These are phyloP conservation scores for Charina bottae DNA, from an alignment of 2,113 vertebrate genomes.

Conservation along the genomic window DNA sequence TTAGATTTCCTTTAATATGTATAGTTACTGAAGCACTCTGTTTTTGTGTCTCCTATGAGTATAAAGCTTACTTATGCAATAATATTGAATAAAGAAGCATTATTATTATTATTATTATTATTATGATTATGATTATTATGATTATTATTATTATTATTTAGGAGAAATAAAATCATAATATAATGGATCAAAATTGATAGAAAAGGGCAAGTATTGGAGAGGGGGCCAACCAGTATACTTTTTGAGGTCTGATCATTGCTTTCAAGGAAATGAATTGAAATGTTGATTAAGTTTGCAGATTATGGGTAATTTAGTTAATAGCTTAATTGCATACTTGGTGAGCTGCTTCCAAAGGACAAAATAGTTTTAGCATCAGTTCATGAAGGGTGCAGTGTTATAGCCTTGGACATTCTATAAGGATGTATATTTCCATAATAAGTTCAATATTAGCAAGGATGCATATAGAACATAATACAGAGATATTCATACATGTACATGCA, in stretches of 20 bases:
- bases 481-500: neutral
- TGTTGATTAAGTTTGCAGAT: neutral
- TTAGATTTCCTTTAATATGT: neutral
- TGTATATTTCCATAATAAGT: neutral
- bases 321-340: neutral
- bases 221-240: neutral
- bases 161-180: neutral
- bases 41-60: neutral
- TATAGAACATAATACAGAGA: neutral
- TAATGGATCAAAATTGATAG: neutral
- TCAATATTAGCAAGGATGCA: neutral
- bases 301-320: neutral
- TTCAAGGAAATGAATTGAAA: neutral
- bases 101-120: neutral
- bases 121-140: neutral
- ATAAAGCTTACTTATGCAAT: neutral
- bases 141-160: neutral
- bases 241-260: neutral
- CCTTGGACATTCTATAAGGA: too few relatives aligned
- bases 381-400: neutral
- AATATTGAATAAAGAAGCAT: neutral
- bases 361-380: neutral
- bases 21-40: neutral
- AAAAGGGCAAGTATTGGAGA: neutral
- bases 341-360: neutral